phyloP scores from a whole-genome alignment of 2,888 invertebrate genomes.

The Nomada ruficornis region DNA sequence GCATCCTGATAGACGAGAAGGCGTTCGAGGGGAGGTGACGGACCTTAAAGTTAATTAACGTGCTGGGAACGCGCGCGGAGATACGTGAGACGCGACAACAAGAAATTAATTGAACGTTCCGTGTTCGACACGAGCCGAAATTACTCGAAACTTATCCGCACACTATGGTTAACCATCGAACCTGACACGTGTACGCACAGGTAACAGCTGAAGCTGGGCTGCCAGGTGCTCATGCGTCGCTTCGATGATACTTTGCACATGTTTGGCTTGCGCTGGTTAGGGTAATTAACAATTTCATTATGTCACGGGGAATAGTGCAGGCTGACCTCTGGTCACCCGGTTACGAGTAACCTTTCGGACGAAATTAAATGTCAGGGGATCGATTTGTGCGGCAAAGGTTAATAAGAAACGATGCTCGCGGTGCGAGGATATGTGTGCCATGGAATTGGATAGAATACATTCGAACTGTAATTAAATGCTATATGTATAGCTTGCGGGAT shows the following conservation, averaged over 20 bases:
- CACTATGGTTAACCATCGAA: neutral
- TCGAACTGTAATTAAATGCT: neutral
- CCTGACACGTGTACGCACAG: neutral
- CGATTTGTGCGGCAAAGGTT: slow-evolving; percentile 30
- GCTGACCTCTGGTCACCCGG: neutral
- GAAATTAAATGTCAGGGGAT: slow-evolving; percentile 44
- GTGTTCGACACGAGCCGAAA: slow-evolving; percentile 55
- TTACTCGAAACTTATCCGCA: slow-evolving; percentile 44
- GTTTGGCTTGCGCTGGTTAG: slow-evolving; percentile 16
- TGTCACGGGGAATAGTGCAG: neutral
- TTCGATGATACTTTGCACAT: slow-evolving; percentile 31
- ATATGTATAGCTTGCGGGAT: neutral
- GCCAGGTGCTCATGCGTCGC: neutral
- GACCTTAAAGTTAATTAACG: slow-evolving; percentile 68
- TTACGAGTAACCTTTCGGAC: slow-evolving; percentile 35
- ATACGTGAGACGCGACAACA: slow-evolving; percentile 50
- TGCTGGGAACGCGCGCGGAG: slow-evolving; percentile 38
- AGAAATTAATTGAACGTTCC: slow-evolving; percentile 65
- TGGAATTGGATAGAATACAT: neutral
- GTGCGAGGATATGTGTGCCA: slow-evolving; percentile 10
- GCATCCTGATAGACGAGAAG: slow-evolving; percentile 65
- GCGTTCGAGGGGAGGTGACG: neutral
- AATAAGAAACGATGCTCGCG: slow-evolving; percentile 17
- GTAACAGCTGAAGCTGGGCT: neutral
- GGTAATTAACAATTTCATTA: slow-evolving; percentile 34